phyloP scores from a whole-genome alignment of 2,797 vertebrate genomes.

The Acestrorhynchus altus region DNA sequence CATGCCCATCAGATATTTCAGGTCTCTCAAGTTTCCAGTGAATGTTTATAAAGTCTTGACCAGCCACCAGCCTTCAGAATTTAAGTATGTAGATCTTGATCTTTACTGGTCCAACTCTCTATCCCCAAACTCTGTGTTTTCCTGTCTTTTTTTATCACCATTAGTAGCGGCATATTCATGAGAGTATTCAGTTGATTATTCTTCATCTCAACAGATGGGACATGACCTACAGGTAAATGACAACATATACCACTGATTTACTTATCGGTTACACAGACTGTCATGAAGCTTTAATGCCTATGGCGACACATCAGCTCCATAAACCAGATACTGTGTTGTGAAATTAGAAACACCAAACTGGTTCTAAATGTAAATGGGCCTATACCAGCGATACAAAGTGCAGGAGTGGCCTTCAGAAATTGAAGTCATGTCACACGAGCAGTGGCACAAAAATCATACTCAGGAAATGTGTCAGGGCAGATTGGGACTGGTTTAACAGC shows the following conservation, averaged over 20 bases:
- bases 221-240: background rate
- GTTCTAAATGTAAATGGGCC: slow-evolving; percentile 2
- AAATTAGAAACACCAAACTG: slow-evolving; percentile 20
- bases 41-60: background rate
- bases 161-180: background rate
- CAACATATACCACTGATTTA: slow-evolving; percentile 13
- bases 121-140: too few species aligned
- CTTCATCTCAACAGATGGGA: background rate
- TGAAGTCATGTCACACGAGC: background rate
- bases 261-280: slow-evolving; percentile 22
- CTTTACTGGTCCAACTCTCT: background rate
- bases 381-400: background rate
- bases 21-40: background rate
- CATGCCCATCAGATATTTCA: too few species aligned
- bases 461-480: background rate
- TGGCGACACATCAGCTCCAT: slow-evolving; percentile 6
- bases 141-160: background rate
- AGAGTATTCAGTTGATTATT: background rate
- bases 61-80: background rate
- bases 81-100: too few species aligned
- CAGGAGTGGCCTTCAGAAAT: slow-evolving; percentile 4
- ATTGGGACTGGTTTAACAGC: background rate
- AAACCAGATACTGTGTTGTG: slow-evolving; percentile 9
- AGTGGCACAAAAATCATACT: slow-evolving; percentile 3
- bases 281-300: slow-evolving; percentile 9